Percentiles rank a stretch among this genome's conserved stretches.
Conservation (phyloP, 2,888 invertebrate genomes). For the Gymnoscelis rufifasciata region DNA sequence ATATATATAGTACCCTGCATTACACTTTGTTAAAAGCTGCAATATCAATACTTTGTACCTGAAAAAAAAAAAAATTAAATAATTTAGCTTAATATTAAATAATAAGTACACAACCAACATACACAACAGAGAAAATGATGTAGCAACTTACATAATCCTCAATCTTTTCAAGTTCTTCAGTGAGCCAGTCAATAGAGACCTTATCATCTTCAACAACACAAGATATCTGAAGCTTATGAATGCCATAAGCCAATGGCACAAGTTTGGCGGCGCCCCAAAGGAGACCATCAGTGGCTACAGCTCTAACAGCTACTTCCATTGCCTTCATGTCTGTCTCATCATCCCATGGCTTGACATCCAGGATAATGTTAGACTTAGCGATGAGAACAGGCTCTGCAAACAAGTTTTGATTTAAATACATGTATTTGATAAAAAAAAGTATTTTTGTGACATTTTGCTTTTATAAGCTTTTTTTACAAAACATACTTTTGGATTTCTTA, state of each 20-base stretch:
- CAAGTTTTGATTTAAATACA: slow-evolving; percentile 9
- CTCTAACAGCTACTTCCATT: slow-evolving; percentile 89
- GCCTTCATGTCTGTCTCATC: slow-evolving; percentile 95
- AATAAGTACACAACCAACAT: too few relatives aligned
- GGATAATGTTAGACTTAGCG: slow-evolving; percentile 95
- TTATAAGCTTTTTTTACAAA: too few relatives aligned
- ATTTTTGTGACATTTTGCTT: too few relatives aligned
- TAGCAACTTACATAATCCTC: slow-evolving; percentile 88
- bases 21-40: slow-evolving; percentile 97
- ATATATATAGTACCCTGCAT: slow-evolving; percentile 21
- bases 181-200: slow-evolving; percentile 92
- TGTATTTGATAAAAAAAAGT: too few relatives aligned
- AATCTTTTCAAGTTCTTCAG: slow-evolving; percentile 89
- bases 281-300: slow-evolving; percentile 89
- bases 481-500: slow-evolving; percentile 91
- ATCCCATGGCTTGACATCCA: slow-evolving; percentile 96
- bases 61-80: slow-evolving; percentile 39
- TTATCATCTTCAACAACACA: slow-evolving; percentile 98
- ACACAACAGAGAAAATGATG: too few relatives aligned
- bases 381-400: slow-evolving; percentile 88
- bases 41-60: slow-evolving; percentile 94
- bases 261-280: slow-evolving; percentile 96
- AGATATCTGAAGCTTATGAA: slow-evolving; percentile 93
- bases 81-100: not conserved
- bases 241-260: slow-evolving; percentile 94